phyloP scores from a whole-genome alignment of 2,888 invertebrate species.

The Gymnocheta viridis region DNA sequence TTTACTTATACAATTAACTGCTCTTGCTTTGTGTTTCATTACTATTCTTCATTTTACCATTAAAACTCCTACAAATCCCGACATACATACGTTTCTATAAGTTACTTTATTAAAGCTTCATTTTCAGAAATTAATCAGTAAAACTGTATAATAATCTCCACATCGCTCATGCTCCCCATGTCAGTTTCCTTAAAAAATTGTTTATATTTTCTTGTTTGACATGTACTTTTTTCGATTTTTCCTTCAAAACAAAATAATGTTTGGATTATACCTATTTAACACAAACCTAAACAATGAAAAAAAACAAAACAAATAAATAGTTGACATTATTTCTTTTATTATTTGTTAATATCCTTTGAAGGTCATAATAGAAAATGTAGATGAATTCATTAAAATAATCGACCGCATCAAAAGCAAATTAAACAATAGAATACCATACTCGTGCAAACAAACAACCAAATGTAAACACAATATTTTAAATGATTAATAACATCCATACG shows the following conservation, averaged over 20 bases:
- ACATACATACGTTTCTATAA: too few relatives aligned
- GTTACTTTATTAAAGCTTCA: too few relatives aligned
- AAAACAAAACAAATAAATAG: not conserved
- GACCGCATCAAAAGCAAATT: constrained; percentile 13
- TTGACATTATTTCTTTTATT: not conserved
- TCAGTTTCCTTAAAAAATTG: not conserved
- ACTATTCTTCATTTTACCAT: too few relatives aligned
- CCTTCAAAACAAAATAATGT: not conserved
- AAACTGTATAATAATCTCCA: too few relatives aligned
- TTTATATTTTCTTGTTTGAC: not conserved
- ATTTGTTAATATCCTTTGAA: constrained; percentile 46
- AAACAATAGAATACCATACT: constrained; percentile 13
- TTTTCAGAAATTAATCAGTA: too few relatives aligned
- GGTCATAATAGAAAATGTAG: constrained; percentile 25
- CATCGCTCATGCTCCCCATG: not conserved
- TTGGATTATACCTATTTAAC: not conserved
- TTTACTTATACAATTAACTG: too few relatives aligned
- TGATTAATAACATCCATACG: constrained; percentile 61
- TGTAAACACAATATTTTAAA: not conserved
- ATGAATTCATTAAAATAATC: constrained; percentile 37
- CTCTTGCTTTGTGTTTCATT: too few relatives aligned
- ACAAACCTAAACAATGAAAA: not conserved
- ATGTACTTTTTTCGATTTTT: not conserved
- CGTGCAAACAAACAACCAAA: not conserved
- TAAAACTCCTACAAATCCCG: too few relatives aligned